Conservation (phyloP, 2,888 invertebrate species). For the Sclerodermus sp. region DNA sequence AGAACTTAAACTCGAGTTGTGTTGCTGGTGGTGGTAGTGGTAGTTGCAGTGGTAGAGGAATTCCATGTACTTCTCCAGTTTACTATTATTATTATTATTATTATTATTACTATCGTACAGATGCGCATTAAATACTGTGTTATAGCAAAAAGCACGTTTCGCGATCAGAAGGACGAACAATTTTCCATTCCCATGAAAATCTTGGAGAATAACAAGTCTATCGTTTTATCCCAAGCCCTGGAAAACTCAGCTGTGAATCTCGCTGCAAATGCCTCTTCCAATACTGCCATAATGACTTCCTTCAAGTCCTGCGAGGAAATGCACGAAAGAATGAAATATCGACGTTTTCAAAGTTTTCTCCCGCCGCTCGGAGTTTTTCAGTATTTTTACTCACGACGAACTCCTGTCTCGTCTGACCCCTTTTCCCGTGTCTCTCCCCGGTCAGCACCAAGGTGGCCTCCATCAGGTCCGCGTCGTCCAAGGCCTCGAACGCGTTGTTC, state of each 20-base stretch:
- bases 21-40: too few relatives aligned
- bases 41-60: too few relatives aligned
- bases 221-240: slow-evolving; percentile 57
- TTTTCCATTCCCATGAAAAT: slow-evolving; percentile 35
- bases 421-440: slow-evolving; percentile 56
- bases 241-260: slow-evolving; percentile 52
- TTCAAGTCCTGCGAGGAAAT: slow-evolving; percentile 53
- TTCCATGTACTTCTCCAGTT: too few relatives aligned
- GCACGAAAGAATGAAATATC: too few relatives aligned
- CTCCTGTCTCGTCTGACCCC: slow-evolving; percentile 45
- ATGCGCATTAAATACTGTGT: too few relatives aligned
- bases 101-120: too few relatives aligned
- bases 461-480: slow-evolving; percentile 55
- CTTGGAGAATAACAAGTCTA: slow-evolving; percentile 47
- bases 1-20: too few relatives aligned
- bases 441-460: slow-evolving; percentile 39
- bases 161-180: too few relatives aligned
- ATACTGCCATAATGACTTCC: slow-evolving; percentile 49
- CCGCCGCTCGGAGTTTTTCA: too few relatives aligned
- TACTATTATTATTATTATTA: too few relatives aligned
- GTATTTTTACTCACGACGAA: slow-evolving; percentile 26
- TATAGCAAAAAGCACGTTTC: too few relatives aligned
- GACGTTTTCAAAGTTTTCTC: too few relatives aligned
- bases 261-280: slow-evolving; percentile 52
- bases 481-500: slow-evolving; percentile 57